Percentiles rank a stretch among this genome's conserved stretches.
These are phyloP conservation scores for Bergia puertoricense DNA, from an alignment of 92 coral and sea anemone species.

Conservation along the genomic window DNA sequence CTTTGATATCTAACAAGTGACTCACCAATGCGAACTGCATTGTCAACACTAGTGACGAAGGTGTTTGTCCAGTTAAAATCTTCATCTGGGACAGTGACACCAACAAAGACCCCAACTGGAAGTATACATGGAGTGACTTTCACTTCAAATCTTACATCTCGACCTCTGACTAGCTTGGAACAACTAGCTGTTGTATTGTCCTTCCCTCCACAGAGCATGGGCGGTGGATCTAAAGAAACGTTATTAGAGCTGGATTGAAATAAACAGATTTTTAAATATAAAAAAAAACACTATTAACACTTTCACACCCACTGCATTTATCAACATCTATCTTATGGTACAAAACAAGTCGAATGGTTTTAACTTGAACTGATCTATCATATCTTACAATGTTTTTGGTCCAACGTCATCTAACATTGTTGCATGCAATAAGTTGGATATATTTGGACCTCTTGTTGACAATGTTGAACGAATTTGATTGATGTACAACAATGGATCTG, in stretches of 20 bases:
- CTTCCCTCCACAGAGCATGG: conserved; percentile 64
- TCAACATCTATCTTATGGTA: too few species aligned
- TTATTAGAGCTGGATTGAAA: background rate
- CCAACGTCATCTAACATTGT: too few species aligned
- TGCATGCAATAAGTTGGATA: too few species aligned
- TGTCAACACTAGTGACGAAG: conserved; percentile 41
- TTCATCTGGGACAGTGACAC: conserved; percentile 63
- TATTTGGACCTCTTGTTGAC: background rate
- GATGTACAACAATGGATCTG: too few species aligned
- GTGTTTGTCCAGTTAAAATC: conserved; percentile 49
- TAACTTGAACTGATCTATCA: too few species aligned
- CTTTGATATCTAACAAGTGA: background rate
- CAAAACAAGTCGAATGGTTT: too few species aligned
- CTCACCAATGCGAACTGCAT: conserved; percentile 35
- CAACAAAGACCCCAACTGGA: conserved; percentile 65
- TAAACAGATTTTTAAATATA: too few species aligned
- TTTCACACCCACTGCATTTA: too few species aligned
- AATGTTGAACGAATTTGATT: background rate
- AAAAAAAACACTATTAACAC: too few species aligned
- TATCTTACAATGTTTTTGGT: too few species aligned
- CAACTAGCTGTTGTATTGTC: conserved; percentile 57
- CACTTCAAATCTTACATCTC: conserved; percentile 65
- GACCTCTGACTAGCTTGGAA: conserved; percentile 57
- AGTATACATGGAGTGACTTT: conserved; percentile 64
- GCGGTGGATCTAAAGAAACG: conserved; percentile 60